phyloP scores from a whole-genome alignment of 2,888 invertebrate genomes.

The Lasioglossum oenotherae region DNA sequence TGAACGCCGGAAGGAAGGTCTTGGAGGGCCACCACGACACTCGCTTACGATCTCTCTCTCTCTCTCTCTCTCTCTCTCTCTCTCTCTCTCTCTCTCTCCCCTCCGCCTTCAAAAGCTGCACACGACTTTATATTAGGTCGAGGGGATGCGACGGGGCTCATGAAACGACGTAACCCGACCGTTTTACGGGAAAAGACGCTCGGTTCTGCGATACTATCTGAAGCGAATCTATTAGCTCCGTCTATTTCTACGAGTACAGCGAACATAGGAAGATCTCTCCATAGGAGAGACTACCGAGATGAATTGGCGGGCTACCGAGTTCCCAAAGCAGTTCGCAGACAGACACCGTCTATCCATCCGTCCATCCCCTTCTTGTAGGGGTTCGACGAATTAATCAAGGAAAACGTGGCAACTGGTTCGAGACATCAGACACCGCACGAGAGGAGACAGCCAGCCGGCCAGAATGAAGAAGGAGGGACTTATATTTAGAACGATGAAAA shows the following conservation, averaged over 20 bases:
- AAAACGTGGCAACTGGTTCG: not conserved
- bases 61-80: not conserved
- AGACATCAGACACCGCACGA: conserved; percentile 13
- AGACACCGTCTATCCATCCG: not conserved
- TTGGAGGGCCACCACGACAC: conserved; percentile 1
- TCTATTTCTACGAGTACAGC: not conserved
- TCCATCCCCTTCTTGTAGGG: conserved; percentile 1
- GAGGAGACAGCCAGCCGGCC: conserved; percentile 5
- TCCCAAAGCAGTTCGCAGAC: not conserved
- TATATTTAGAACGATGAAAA: conserved; percentile 67
- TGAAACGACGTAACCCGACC: not conserved
- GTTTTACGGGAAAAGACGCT: not conserved
- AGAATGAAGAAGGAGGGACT: conserved; percentile 29
- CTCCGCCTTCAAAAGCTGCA: not conserved
- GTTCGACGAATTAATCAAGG: conserved; percentile 36
- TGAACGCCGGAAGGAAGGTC: conserved; percentile 16
- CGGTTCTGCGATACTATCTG: not conserved
- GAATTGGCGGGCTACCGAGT: conserved; percentile 1
- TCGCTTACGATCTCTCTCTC: not conserved
- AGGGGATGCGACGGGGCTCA: not conserved
- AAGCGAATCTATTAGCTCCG: not conserved
- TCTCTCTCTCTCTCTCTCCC: not conserved
- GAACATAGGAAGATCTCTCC: not conserved
- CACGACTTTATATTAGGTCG: not conserved
- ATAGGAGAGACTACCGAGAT: not conserved